Percentiles rank a stretch among this genome's conserved stretches.
Evolutionary conservation across 1,140 invertebrate genomes (phyloP).

Genomic region (Wiebesia pumilae): DNA sequence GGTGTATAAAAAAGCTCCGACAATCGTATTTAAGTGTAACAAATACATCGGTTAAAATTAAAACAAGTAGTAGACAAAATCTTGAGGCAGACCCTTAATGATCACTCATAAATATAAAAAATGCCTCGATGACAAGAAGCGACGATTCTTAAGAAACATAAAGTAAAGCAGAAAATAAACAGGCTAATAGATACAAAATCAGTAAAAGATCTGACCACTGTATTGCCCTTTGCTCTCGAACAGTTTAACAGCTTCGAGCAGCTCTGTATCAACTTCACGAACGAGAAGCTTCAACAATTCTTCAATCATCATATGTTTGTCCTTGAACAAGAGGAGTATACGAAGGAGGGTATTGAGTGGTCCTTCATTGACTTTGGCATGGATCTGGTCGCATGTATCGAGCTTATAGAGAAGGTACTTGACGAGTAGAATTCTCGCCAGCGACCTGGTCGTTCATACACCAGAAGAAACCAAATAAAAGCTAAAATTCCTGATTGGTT

Average conservation of each 20-base stretch:
- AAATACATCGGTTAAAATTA: slow-evolving; percentile 19
- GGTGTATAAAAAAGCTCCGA: slow-evolving; percentile 21
- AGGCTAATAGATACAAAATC: slow-evolving; percentile 54
- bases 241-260: slow-evolving; percentile 99
- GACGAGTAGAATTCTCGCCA: slow-evolving; percentile 30
- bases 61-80: neutral
- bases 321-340: slow-evolving; percentile 98
- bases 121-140: slow-evolving; percentile 31
- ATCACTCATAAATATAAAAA: neutral
- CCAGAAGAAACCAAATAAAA: slow-evolving; percentile 19
- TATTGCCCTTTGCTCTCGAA: slow-evolving; percentile 70
- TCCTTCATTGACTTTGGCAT: slow-evolving; percentile 98
- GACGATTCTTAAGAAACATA: slow-evolving; percentile 50
- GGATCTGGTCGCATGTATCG: slow-evolving; percentile 97
- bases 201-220: slow-evolving; percentile 62
- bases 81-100: slow-evolving; percentile 43
- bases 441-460: neutral
- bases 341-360: slow-evolving; percentile 95
- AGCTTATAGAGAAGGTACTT: slow-evolving; percentile 96
- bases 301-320: slow-evolving; percentile 99
- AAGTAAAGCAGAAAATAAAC: slow-evolving; percentile 35
- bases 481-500: slow-evolving; percentile 29
- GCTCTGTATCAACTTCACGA: slow-evolving; percentile 99
- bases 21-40: neutral
- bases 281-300: slow-evolving; percentile 98